Evolutionary conservation across 64 coral and sea anemone genomes (phyloP), one percentile per base, ranked within the genome.

Genomic region (Montipora capricornis): DNA sequence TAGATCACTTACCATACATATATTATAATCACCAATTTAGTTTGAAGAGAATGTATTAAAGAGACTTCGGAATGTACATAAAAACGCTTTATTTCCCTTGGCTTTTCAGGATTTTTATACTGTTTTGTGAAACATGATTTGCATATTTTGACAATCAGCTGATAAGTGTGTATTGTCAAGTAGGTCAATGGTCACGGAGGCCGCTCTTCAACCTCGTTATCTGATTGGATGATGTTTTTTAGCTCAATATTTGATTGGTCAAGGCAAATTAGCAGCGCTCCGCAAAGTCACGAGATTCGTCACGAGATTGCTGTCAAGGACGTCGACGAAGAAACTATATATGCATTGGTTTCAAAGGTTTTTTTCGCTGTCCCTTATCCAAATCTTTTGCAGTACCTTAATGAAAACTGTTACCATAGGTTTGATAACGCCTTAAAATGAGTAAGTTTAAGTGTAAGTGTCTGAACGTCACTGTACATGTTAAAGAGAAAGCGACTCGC

Each of bases 401-500:
- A 62, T 4, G 60, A 17, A 73, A 48, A 19, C 67, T 19, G 66
- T 71, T 46, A 7, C 13, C 24, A 26, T 77, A 9, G 14, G 9
- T 50, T 89, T 29, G 11, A 59, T 16, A 29, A 45, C 15, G 8
- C 55, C 60, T 15, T 57, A 11, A 5, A 70, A 98, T 98, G 96
- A 94, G 86, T 76, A 98, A 98, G 19, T 90, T 95, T 10, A 88
- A 81, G 70, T 98, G 96, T 78, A 75, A 74, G 44, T 98, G 96
- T 80, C 66, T 98, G 49, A 98, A 98, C 86, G 74, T 98, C 45
- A 89, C 89, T 49, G 88, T 98, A n/a, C 93, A 98, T 37, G 89
- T 90, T 0, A 93, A 98, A 61, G 91, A 94, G 70, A 93, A 90
- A 73, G 85, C 92, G 4, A 80, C 68, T 58, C 83, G 93, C 53